These are phyloP conservation scores for Nebria ingens DNA, from an alignment of 1,140 invertebrate species.

Conservation along the genomic window DNA sequence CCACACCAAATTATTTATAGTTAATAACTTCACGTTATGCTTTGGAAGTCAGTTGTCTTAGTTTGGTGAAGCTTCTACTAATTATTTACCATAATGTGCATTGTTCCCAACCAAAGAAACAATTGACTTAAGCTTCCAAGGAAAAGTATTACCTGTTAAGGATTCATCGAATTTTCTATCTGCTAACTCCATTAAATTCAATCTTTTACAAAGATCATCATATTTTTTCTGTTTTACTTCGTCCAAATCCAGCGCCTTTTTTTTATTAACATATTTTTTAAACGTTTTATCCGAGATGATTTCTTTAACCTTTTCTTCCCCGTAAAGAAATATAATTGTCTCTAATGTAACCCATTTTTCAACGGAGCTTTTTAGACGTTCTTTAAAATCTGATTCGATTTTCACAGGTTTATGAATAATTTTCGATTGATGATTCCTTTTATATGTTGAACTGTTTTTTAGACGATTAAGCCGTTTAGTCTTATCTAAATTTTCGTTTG, in stretches of 20 bases:
- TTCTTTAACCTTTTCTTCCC: constrained; percentile 43
- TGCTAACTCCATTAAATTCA: constrained; percentile 44
- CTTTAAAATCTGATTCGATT: constrained; percentile 10
- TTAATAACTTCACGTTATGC: no score
- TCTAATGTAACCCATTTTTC: constrained; percentile 49
- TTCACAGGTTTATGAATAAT: constrained; percentile 9
- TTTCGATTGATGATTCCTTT: constrained; percentile 16
- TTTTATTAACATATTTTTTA: constrained; percentile 40
- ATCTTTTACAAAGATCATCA: constrained; percentile 40
- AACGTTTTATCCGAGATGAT: constrained; percentile 43
- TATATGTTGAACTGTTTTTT: constrained; percentile 9
- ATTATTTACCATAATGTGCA: no score
- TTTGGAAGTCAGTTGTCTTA: no score
- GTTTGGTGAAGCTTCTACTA: no score
- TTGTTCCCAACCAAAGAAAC: neutral
- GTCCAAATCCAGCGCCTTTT: constrained; percentile 25
- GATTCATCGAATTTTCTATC: constrained; percentile 38
- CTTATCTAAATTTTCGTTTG: constrained; percentile 21
- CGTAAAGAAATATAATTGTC: constrained; percentile 42
- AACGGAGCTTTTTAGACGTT: constrained; percentile 41
- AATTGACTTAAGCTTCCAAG: neutral
- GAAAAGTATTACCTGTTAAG: constrained; percentile 20
- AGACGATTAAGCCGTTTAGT: constrained; percentile 10
- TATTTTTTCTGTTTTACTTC: constrained; percentile 34
- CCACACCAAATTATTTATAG: no score